Conservation (phyloP, 1,140 invertebrate genomes). For the Lasioglossum albipes region DNA sequence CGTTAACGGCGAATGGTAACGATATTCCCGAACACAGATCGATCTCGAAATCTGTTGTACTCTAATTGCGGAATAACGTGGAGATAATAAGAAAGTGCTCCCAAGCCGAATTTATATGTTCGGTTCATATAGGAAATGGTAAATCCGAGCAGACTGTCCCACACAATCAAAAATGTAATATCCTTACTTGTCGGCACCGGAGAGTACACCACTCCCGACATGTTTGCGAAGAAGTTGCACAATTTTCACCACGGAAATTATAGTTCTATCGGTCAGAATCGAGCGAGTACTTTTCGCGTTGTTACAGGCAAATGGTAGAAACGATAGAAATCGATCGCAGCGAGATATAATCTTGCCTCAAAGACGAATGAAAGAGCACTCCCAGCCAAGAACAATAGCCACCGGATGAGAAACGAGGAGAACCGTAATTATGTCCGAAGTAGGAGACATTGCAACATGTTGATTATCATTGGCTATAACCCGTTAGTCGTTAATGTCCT, state of each 20-base stretch:
- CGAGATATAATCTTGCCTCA: not conserved
- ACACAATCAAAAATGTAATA: too few species aligned
- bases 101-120: too few species aligned
- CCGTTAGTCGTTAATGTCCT: not conserved
- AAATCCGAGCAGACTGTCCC: too few species aligned
- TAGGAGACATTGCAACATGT: not conserved
- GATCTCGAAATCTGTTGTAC: too few species aligned
- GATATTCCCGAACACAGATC: too few species aligned
- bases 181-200: slow-evolving; percentile 19
- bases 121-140: too few species aligned
- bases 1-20: too few species aligned
- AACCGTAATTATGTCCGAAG: slow-evolving; percentile 10
- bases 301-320: not conserved
- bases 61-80: too few species aligned
- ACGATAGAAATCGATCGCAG: too few species aligned
- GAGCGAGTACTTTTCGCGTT: not conserved
- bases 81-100: too few species aligned
- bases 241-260: not conserved
- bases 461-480: not conserved
- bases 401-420: slow-evolving; percentile 12
- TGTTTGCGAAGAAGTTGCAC: not conserved
- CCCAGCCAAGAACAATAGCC: not conserved
- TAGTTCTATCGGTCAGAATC: not conserved
- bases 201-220: slow-evolving; percentile 1
- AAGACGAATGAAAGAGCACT: slow-evolving; percentile 5